Conservation (phyloP, 2,113 vertebrate species). For the Peucedramus taeniatus region DNA sequence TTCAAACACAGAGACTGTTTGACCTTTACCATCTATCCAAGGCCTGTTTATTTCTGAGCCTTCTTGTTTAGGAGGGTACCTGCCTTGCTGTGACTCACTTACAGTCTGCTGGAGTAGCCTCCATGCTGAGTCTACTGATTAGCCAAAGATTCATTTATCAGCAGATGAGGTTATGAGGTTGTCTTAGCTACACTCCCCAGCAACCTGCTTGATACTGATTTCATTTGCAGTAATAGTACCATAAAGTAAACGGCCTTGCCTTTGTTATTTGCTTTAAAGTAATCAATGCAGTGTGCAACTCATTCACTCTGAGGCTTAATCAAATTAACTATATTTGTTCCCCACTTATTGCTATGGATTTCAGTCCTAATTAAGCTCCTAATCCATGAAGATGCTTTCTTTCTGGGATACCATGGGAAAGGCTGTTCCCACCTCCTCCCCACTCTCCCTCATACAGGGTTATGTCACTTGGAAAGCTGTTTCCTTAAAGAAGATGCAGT, state of each 20-base stretch:
- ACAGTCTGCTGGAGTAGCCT: neutral
- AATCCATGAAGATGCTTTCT: constrained; percentile 54
- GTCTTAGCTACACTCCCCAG: constrained; percentile 46
- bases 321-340: constrained; percentile 66
- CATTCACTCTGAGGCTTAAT: constrained; percentile 57
- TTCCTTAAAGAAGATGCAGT: constrained; percentile 21
- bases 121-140: constrained; percentile 46
- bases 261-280: constrained; percentile 63
- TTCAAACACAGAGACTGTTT: neutral
- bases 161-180: constrained; percentile 50
- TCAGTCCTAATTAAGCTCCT: constrained; percentile 63
- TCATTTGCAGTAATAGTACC: constrained; percentile 45
- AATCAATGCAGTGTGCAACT: constrained; percentile 56
- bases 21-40: neutral
- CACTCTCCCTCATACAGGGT: neutral
- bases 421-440: neutral
- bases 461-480: constrained; percentile 45
- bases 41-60: neutral
- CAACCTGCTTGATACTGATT: constrained; percentile 52
- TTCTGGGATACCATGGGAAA: constrained; percentile 34
- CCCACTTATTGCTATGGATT: constrained; percentile 58
- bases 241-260: constrained; percentile 56
- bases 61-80: neutral
- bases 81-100: constrained; percentile 19
- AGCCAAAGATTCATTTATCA: constrained; percentile 58